Conservation (phyloP, 2,888 invertebrate species). For the Troglohyphantes excavatus region DNA sequence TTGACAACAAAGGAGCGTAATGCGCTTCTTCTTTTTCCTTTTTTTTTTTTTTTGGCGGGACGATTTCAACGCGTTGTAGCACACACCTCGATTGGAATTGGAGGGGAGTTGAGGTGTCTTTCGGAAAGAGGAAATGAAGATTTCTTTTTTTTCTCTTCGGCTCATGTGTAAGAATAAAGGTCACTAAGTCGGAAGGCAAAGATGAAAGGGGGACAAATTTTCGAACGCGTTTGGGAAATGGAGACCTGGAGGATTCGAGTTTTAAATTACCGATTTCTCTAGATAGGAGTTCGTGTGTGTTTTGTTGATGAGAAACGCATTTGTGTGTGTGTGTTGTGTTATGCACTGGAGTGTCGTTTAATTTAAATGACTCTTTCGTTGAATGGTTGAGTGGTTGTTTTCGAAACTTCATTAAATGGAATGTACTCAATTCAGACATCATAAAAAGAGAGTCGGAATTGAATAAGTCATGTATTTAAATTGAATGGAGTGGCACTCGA, state of each 20-base stretch:
- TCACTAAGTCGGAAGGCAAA: conserved; percentile 34
- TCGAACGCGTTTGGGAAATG: conserved; percentile 24
- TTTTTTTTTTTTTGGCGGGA: conserved; percentile 2
- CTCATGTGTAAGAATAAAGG: conserved; percentile 33
- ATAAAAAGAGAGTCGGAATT: background rate
- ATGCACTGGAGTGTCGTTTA: background rate
- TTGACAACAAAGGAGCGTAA: conserved; percentile 62
- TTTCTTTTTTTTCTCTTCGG: conserved; percentile 17
- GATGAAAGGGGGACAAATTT: conserved; percentile 29
- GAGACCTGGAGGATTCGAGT: background rate
- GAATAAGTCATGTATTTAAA: background rate
- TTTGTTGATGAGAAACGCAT: background rate
- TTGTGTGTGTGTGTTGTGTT: background rate
- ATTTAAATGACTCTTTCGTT: background rate
- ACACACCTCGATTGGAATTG: conserved; percentile 32
- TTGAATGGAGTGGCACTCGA: background rate
- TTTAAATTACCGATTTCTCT: conserved; percentile 31
- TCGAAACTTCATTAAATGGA: background rate
- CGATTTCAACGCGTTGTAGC: conserved; percentile 42
- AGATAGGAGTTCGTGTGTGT: background rate
- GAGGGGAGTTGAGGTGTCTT: background rate
- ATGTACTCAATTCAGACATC: background rate
- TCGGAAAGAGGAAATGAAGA: conserved; percentile 39
- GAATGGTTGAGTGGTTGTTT: background rate
- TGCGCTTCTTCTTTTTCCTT: conserved; percentile 29